Evolutionary conservation across 2,888 invertebrate species (phyloP), one percentile per base, ranked within the genome.

Genomic region (Melipona bicolor): DNA sequence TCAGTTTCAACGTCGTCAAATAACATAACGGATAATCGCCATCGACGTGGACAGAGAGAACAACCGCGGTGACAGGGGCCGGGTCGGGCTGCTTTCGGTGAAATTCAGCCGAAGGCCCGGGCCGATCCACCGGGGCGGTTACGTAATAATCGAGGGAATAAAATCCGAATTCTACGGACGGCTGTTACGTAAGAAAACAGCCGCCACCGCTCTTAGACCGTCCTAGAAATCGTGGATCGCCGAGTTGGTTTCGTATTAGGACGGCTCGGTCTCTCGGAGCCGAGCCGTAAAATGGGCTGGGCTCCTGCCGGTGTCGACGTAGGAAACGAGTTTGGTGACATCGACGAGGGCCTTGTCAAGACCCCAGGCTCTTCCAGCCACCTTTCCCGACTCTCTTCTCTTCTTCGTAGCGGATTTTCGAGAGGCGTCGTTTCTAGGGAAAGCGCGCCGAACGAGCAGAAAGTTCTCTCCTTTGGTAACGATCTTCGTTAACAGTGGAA

Each of bases 311-410:
- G 73, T 64, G 79, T 76, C 77, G 78, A 81, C 79, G 83, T 78
- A 88, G 86, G 91, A 94, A 43, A 94, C 94, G 91, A 93, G 93
- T 94, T 94, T 93, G 92, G 94, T 93, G 94, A 94, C 93, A 93
- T 91, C 91, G 90, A 88, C 43, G 90, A 89, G 88, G 89, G 89
- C 88, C 92, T 88, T 83, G 85, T 88, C 84, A 82, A 43, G 43
- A 43, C 43, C 43, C 9, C 43, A 43, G 77, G 85, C 87, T 88
- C 90, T 89, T 87, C 87, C 84, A 79, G 87, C 89, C 90, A 87
- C 91, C 91, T 90, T 43, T 43, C 91, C 88, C 84, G 89, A 85
- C 82, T 81, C 84, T 84, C 76, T 74, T 79, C 83, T 77, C 72
- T 36, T 62, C 71, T 59, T 59, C 27, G 70, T 83, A 80, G 77